phyloP scores from a whole-genome alignment of 1,140 invertebrate species.

The Drosophila parvula region DNA sequence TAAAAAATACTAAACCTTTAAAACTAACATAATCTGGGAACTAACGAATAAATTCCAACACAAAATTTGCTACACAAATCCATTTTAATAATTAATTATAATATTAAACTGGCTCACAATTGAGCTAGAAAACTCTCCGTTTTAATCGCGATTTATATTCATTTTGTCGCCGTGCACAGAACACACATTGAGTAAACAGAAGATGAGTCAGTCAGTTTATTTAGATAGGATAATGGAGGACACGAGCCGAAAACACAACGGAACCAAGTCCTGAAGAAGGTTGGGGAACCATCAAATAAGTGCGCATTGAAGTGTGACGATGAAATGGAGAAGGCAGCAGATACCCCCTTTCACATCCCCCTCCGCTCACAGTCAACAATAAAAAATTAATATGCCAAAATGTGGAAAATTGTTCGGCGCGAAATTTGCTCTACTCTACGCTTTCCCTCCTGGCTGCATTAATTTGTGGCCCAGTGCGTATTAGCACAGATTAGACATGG shows the following conservation, averaged over 20 bases:
- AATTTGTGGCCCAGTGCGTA: conserved; percentile 39
- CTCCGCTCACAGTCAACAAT: conserved; percentile 18
- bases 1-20: not conserved
- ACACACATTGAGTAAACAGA: conserved; percentile 15
- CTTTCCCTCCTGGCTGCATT: conserved; percentile 16
- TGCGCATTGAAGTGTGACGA: conserved; percentile 48
- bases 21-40: no score
- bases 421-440: conserved; percentile 38
- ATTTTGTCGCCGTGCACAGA: conserved; percentile 12
- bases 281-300: conserved; percentile 30
- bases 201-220: conserved; percentile 53
- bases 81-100: no score
- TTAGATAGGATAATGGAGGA: conserved; percentile 60
- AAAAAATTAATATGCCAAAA: conserved; percentile 63
- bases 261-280: conserved; percentile 14
- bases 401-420: conserved; percentile 59
- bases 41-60: not conserved
- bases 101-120: not conserved
- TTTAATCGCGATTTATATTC: not conserved
- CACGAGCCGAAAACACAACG: conserved; percentile 49
- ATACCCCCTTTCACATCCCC: not conserved
- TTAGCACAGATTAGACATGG: conserved; percentile 57
- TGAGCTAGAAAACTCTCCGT: no score
- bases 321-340: conserved; percentile 2
- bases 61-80: no score